Percentiles rank a stretch among this genome's conserved stretches.
Conservation (phyloP, 2,888 invertebrate species). For the Thecocarcelia acutangulata region DNA sequence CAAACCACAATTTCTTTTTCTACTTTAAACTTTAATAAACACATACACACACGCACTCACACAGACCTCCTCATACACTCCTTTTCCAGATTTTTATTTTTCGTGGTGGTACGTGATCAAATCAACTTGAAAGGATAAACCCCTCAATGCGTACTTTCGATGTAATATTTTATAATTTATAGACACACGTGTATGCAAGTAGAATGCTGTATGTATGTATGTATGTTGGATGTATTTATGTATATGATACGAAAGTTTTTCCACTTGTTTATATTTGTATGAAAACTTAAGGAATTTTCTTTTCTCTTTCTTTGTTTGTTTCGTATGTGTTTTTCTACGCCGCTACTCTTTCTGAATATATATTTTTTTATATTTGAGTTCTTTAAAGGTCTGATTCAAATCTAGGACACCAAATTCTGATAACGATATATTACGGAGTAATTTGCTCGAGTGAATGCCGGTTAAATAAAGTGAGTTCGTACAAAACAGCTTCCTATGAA, state of each 20-base stretch:
- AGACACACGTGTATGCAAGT: slow-evolving; percentile 5
- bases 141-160: slow-evolving; percentile 53
- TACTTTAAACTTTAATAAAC: slow-evolving; percentile 32
- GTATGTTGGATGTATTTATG: neutral
- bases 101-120: slow-evolving; percentile 80
- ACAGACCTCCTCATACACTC: neutral
- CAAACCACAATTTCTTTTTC: slow-evolving; percentile 76
- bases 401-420: slow-evolving; percentile 29
- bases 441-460: no score
- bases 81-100: slow-evolving; percentile 52
- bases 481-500: no score
- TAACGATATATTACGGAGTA: no score
- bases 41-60: neutral
- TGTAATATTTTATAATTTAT: slow-evolving; percentile 61
- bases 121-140: slow-evolving; percentile 81
- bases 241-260: neutral
- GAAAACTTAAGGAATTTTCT: slow-evolving; percentile 3
- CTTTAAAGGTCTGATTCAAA: slow-evolving; percentile 13
- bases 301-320: no score
- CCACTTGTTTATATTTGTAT: neutral
- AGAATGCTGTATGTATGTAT: neutral
- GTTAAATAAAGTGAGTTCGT: no score
- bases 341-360: neutral
- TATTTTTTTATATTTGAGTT: neutral
- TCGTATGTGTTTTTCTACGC: slow-evolving; percentile 21